Base-by-base conservation (phyloP, 2,113 vertebrate genomes). In the Cebidichthys violaceus region DNA sequence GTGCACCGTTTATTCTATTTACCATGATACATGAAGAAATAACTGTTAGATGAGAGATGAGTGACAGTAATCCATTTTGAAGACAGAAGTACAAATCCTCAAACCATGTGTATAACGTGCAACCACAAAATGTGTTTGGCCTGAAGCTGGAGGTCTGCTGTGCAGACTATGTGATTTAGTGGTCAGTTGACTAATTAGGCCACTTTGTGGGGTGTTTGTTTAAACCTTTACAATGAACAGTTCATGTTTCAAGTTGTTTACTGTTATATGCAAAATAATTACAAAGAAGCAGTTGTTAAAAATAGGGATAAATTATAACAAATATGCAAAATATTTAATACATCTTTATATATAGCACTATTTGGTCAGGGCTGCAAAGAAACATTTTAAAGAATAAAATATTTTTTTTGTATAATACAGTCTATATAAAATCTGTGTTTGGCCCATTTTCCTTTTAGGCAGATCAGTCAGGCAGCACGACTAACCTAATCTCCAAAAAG, bases 391-490 rank as follows among this genome's bases (percentile, higher is more conserved):
- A 41, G 11, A 7, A 27, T 47, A 7, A 52, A 68, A 41, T n/a
- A 15, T 0, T 9, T 59, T 24, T 68, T 33, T 64, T 52, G 11
- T 27, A 5, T 20, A 69, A 43, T 31, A 31, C 2, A 15, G 2
- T 43, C 35, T 10, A 62, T 43, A 31, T 77, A 57, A 67, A 74
- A 61, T 72, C 33, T 74, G 7, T 68, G 17, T 69, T 88, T 82
- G 60, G 1, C 50, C 37, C 22, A 13, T 77, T 82, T 79, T 84
- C 37, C 47, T 89, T 89, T 68, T 47, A 98, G 97, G 93, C 84
- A 69, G 96, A 97, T 91, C 95, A 95, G 74, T 93, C 96, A 85
- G 97, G 96, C 86, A 92, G 93, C 86, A 94, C 90, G 41, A 73
- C 88, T n/a, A 93, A 94, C 73, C 82, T 94, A 4, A 86, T 94